Evolutionary conservation across 2,113 vertebrate species (phyloP), one percentile per base, ranked within the genome.

Genomic region (Nesogale talazaci): DNA sequence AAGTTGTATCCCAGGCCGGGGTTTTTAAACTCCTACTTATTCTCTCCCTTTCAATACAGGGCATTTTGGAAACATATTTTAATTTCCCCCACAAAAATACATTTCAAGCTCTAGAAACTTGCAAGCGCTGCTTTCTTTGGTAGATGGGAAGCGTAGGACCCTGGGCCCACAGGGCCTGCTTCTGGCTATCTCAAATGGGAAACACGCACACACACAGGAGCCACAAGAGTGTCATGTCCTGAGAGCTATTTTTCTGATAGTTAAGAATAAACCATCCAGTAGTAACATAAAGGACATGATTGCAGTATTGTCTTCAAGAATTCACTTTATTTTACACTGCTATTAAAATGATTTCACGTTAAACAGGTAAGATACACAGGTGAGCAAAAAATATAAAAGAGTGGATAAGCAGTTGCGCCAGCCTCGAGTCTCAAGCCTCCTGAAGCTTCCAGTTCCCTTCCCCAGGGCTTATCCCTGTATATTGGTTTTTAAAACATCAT

Each of bases 51-150:
- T 96, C 91, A 86, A 89, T 27, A 80, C 69, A 94, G 72, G 87
- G 92, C 95, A 88, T 96, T 93, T 78, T 94, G 86, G 40, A 75
- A 94, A 97, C 94, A 86, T 91, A 87, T 96, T 98, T 97, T 96
- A 88, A 83, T 89, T 97, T 97, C 96, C 89, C 69, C 91, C 88
- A 90, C 92, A 91, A 92, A 95, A 90, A 86, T 59, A 90, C 90
- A 59, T 97, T 97, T 96, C 88, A 90, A 92, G 93, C 83, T 89
- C 78, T 72, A 34, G 69, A 92, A 92, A 92, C 63, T 81, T 83
- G 78, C 34, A 87, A 83, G 69, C 52, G 14, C 16, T n/a, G 29
- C 15, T 89, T 81, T 96, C 91, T 89, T 1, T 85, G 78, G 34
- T 75, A 92, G 74, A 80, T 82, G 1, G 0, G 63, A 76, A 93